Evolutionary conservation across 1,140 invertebrate species (phyloP).

Genomic region (Drosophila yakuba): DNA sequence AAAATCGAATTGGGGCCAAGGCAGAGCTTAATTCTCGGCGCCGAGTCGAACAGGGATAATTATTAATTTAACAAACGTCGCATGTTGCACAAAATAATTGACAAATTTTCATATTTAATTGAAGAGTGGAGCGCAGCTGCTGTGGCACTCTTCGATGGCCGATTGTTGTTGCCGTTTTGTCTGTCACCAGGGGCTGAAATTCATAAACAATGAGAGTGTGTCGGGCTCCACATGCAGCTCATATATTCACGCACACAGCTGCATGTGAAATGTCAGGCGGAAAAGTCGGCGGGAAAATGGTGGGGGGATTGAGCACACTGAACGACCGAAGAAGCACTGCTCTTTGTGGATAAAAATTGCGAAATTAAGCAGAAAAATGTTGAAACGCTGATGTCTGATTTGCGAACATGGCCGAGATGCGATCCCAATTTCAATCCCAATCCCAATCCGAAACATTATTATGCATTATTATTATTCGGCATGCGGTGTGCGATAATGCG

Average conservation of each 20-base stretch:
- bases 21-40: conserved; percentile 29
- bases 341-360: conserved; percentile 64
- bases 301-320: background rate
- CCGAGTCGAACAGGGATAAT: conserved; percentile 67
- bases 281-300: background rate
- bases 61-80: conserved; percentile 82
- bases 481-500: conserved; percentile 49
- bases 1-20: conserved; percentile 42
- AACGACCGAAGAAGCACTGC: conserved; percentile 12
- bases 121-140: conserved; percentile 73
- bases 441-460: conserved; percentile 48
- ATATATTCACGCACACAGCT: conserved; percentile 66
- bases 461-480: conserved; percentile 70
- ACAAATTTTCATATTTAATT: conserved; percentile 84
- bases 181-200: conserved; percentile 75
- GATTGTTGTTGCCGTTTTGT: conserved; percentile 41
- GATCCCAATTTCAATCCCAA: background rate
- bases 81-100: conserved; percentile 83
- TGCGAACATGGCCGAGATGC: conserved; percentile 35
- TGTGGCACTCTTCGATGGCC: conserved; percentile 22
- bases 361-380: conserved; percentile 78
- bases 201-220: conserved; percentile 71
- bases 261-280: conserved; percentile 66
- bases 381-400: conserved; percentile 77
- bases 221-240: conserved; percentile 25